Base-by-base conservation (phyloP, 2,113 vertebrate species). In the Salvelinus fontinalis region DNA sequence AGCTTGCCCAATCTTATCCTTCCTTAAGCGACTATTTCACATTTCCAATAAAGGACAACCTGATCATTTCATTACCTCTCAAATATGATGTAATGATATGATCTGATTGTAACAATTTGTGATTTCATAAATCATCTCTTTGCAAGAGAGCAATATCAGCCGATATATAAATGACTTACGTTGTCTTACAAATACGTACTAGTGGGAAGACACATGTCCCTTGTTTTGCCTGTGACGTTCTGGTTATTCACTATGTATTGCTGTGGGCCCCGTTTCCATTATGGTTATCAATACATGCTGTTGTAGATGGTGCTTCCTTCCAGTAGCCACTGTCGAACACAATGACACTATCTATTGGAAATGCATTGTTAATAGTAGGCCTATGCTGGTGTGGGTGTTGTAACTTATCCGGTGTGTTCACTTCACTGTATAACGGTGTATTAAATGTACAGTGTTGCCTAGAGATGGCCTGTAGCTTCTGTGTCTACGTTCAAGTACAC, bases 231-330 rank as follows among this genome's bases (percentile, higher is more conserved):
- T 65, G 65, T 89, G 88, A 80, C 80, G 85, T 88, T 88, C 85
- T 72, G 77, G 77, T 84, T 81, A 88, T 89, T 85, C 85, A 88
- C 86, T 76, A 86, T 85, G 77, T 73, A 79, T 71, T 54, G 71
- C 3, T 29, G 65, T 26, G 44, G 44, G 29, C 31, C 14, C n/a
- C 27, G 31, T 31, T 81, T 74, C 73, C 29, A 44, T 51, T 70
- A 54, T 71, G 73, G 85, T 86, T 84, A 84, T 71, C 68, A 67
- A 73, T 24, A 68, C 6, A 20, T 66, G 71, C 2, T 18, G n/a
- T 49, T 75, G 77, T 31, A 48, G 31, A 75, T 12, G 9, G 72
- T 70, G 79, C 9, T n/a, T 71, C 59, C 77, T 76, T 59, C 3
- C 11, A 16, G 14, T 51, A 51, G 16, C 13, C 49, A 51, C 49